Conservation (phyloP, 2,888 invertebrate genomes). For the Eumerus sabulonum region DNA sequence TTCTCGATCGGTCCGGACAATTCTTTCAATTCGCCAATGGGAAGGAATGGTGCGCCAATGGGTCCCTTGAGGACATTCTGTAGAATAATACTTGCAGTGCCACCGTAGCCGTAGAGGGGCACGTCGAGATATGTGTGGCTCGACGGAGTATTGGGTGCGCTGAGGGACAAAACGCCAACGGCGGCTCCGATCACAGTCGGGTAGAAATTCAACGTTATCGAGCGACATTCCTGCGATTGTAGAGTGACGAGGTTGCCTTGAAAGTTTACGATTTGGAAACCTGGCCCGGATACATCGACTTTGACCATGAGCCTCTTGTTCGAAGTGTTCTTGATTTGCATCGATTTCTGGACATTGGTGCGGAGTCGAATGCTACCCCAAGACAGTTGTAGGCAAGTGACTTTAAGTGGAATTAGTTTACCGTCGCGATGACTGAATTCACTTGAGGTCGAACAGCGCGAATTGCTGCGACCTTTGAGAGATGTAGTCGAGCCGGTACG, state of each 20-base stretch:
- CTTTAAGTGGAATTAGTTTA: slow-evolving; percentile 80
- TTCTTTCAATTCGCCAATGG: slow-evolving; percentile 81
- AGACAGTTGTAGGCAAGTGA: slow-evolving; percentile 81
- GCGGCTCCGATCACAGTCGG: slow-evolving; percentile 81
- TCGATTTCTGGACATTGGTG: slow-evolving; percentile 80
- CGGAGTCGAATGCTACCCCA: slow-evolving; percentile 83
- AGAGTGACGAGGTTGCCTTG: slow-evolving; percentile 78
- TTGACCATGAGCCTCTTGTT: slow-evolving; percentile 81
- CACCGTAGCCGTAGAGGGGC: slow-evolving; percentile 82
- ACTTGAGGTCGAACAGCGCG: slow-evolving; percentile 77
- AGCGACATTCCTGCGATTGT: slow-evolving; percentile 81
- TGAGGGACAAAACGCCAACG: slow-evolving; percentile 81
- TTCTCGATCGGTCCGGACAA: slow-evolving; percentile 78
- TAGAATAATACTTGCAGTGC: slow-evolving; percentile 80
- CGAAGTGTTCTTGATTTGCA: slow-evolving; percentile 81
- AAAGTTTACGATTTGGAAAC: slow-evolving; percentile 77
- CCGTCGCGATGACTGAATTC: slow-evolving; percentile 77
- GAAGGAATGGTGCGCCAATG: slow-evolving; percentile 81
- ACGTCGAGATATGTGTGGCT: slow-evolving; percentile 72
- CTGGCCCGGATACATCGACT: slow-evolving; percentile 79
- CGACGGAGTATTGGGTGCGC: slow-evolving; percentile 76
- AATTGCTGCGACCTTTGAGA: slow-evolving; percentile 72
- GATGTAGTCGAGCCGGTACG: slow-evolving; percentile 51
- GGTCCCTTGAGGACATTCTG: slow-evolving; percentile 81
- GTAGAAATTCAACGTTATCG: slow-evolving; percentile 80